A percentile compares a stretch with the other conserved stretches of the same genome.
phyloP scores from a whole-genome alignment of 2,113 vertebrate species.

The Atrichornis clamosus region DNA sequence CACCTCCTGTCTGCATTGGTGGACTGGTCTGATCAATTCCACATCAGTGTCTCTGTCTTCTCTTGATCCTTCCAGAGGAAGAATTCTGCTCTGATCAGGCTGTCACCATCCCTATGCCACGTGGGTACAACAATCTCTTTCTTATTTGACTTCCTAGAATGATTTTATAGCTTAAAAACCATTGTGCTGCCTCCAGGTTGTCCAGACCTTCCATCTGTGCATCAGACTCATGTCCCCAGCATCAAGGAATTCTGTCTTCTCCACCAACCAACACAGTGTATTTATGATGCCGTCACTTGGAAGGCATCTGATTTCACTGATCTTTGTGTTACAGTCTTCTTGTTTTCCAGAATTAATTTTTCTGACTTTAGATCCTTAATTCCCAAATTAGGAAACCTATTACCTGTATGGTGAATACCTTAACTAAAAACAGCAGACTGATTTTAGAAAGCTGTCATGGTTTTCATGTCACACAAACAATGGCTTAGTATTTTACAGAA shows the following conservation, averaged over 20 bases:
- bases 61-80: background rate
- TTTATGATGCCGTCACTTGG: background rate
- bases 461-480: background rate
- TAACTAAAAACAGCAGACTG: background rate
- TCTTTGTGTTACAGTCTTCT: background rate
- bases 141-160: background rate
- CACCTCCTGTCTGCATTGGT: too few relatives aligned
- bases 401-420: background rate
- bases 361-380: background rate
- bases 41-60: background rate
- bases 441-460: background rate
- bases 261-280: background rate
- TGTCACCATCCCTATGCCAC: fast-evolving
- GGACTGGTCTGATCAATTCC: background rate
- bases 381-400: background rate
- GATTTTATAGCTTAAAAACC: background rate
- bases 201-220: background rate
- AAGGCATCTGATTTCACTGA: background rate
- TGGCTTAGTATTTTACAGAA: background rate
- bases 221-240: fast-evolving
- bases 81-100: background rate
- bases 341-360: background rate
- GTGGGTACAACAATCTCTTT: background rate
- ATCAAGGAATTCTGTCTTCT: background rate
- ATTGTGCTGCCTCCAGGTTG: background rate